Percentiles rank a stretch among this genome's conserved stretches.
phyloP scores from a whole-genome alignment of 1,140 invertebrate genomes.

The Cotesia glomerata region DNA sequence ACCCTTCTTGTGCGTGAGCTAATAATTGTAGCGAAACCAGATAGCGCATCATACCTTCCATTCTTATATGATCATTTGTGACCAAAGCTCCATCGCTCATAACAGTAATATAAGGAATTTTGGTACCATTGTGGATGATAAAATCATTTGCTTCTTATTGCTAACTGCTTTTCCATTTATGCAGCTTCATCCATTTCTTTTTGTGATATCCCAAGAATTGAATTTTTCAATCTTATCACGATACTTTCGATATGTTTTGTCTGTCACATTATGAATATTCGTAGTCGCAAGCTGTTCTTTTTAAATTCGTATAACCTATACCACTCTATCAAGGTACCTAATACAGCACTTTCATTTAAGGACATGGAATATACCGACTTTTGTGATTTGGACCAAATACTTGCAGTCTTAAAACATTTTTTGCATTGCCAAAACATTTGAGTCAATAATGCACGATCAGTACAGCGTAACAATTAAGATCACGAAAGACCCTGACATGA shows the following conservation, averaged over 20 bases:
- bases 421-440: no score
- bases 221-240: conserved; percentile 29
- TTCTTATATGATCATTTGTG: conserved; percentile 44
- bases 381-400: no score
- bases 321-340: conserved; percentile 39
- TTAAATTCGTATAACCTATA: conserved; percentile 24
- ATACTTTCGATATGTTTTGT: conserved; percentile 33
- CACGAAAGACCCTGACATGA: no score
- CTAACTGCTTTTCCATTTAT: conserved; percentile 42
- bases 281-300: conserved; percentile 35
- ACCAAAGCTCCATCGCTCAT: conserved; percentile 48
- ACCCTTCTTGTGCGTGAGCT: conserved; percentile 44
- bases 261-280: conserved; percentile 41
- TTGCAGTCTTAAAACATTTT: no score
- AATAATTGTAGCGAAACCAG: conserved; percentile 47
- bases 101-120: conserved; percentile 45
- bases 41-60: conserved; percentile 32
- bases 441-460: no score
- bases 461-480: no score
- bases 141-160: conserved; percentile 39
- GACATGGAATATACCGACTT: conserved; percentile 9
- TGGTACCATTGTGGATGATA: conserved; percentile 23
- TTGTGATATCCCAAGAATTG: conserved; percentile 32
- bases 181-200: conserved; percentile 45
- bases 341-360: conserved; percentile 38